Evolutionary conservation across 2,113 vertebrate genomes (phyloP).

Genomic region (Rostratula benghalensis): DNA sequence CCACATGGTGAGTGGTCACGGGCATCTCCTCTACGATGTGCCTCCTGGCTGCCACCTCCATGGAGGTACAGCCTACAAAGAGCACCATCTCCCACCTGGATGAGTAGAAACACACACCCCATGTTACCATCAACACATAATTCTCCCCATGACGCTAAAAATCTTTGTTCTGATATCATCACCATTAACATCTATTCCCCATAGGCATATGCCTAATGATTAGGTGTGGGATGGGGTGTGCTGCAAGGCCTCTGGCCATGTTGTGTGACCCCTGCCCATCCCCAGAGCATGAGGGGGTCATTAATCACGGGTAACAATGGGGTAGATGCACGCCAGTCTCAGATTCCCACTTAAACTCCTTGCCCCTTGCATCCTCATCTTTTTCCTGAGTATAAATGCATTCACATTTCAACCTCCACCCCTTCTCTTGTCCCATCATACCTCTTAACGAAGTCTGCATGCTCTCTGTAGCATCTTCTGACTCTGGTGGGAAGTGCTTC

Average conservation of each 20-base stretch:
- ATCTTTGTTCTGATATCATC: background rate
- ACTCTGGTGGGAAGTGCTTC: background rate
- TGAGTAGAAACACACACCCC: background rate
- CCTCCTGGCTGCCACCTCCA: background rate
- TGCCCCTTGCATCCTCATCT: background rate
- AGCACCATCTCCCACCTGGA: background rate
- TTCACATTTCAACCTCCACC: background rate
- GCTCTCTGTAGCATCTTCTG: background rate
- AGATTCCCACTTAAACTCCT: background rate
- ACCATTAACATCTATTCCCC: background rate
- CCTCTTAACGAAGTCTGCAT: background rate
- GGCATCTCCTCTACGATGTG: background rate
- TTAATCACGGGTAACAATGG: slow-evolving; percentile 1
- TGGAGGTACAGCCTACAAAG: background rate
- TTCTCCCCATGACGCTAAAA: background rate
- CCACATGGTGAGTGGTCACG: background rate
- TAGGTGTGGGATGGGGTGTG: background rate
- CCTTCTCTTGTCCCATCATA: background rate
- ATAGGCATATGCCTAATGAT: background rate
- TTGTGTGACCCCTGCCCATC: background rate
- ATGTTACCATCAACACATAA: background rate
- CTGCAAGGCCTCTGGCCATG: background rate
- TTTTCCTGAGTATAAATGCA: background rate
- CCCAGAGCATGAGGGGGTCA: background rate
- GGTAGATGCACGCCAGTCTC: background rate